phyloP scores from a whole-genome alignment of 2,888 invertebrate genomes.

The Helicoverpa assulta region DNA sequence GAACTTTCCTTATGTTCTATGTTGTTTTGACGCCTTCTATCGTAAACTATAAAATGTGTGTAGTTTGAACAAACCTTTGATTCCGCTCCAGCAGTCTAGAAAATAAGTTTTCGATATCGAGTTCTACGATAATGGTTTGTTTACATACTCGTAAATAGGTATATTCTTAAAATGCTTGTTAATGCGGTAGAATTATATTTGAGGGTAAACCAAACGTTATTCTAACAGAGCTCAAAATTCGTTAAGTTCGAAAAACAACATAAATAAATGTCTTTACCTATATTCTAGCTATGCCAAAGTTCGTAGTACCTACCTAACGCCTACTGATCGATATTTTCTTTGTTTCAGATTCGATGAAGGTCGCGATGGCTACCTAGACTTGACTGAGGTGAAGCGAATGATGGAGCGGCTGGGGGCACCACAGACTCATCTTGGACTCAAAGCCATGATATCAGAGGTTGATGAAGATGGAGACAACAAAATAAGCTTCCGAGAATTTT shows the following conservation, averaged over 20 bases:
- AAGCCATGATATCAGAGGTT: conserved; percentile 98
- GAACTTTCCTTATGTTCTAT: conserved; percentile 30
- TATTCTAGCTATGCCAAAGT: background rate
- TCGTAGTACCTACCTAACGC: no score
- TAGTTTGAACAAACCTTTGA: no score
- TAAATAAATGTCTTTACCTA: background rate
- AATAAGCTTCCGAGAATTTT: conserved; percentile 97
- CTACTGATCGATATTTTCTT: conserved; percentile 30
- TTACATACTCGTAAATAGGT: no score
- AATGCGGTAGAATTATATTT: no score
- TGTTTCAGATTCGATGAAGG: conserved; percentile 96
- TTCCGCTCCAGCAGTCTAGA: background rate
- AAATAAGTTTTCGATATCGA: background rate
- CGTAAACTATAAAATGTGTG: background rate
- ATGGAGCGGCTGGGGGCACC: conserved; percentile 99
- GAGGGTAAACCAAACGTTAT: no score
- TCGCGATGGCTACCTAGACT: conserved; percentile 96
- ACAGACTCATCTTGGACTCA: conserved; percentile 98
- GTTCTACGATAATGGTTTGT: no score
- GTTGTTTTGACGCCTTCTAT: conserved; percentile 3
- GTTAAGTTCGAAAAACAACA: background rate
- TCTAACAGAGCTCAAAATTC: no score
- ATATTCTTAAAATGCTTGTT: no score
- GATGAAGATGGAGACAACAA: conserved; percentile 96
- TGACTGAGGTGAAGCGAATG: conserved; percentile 97